Percentiles rank a stretch among this genome's conserved stretches.
phyloP scores from a whole-genome alignment of 2,797 vertebrate species.

The Gorsachius magnificus region DNA sequence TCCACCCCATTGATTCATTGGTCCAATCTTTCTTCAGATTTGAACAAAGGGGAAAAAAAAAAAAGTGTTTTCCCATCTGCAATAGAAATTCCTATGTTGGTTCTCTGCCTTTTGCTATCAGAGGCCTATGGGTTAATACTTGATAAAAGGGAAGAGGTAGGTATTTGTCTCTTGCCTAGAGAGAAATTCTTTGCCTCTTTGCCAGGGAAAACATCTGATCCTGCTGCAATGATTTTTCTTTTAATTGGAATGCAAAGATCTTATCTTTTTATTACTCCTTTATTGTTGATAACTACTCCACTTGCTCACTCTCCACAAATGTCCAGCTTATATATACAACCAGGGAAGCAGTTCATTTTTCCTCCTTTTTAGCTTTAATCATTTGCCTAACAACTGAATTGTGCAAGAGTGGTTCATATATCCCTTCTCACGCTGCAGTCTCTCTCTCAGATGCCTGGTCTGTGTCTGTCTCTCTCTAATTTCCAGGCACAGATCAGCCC shows the following conservation, averaged over 20 bases:
- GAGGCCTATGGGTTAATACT: background rate
- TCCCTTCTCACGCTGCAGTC: background rate
- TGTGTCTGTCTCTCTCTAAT: constrained; percentile 2
- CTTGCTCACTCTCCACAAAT: constrained; percentile 36
- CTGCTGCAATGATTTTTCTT: constrained; percentile 58
- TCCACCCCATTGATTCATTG: constrained; percentile 23
- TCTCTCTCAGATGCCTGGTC: constrained; percentile 11
- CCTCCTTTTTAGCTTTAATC: constrained; percentile 45
- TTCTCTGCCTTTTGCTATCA: constrained; percentile 16
- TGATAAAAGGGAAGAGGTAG: constrained; percentile 27
- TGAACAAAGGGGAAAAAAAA: background rate
- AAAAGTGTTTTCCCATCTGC: background rate
- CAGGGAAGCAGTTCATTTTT: background rate
- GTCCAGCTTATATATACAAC: constrained; percentile 35
- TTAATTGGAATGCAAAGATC: constrained; percentile 67
- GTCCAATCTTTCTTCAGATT: constrained; percentile 35
- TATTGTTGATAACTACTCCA: constrained; percentile 42
- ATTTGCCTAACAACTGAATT: constrained; percentile 60
- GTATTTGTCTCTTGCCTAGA: constrained; percentile 44
- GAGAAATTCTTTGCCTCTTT: constrained; percentile 44
- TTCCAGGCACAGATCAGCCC: constrained; percentile 7
- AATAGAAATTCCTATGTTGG: background rate
- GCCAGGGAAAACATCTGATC: constrained; percentile 49
- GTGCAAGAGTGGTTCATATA: constrained; percentile 43
- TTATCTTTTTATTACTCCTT: constrained; percentile 66